These are phyloP conservation scores for Sisor rabdophorus DNA, from an alignment of 2,113 vertebrate species.

Conservation along the genomic window DNA sequence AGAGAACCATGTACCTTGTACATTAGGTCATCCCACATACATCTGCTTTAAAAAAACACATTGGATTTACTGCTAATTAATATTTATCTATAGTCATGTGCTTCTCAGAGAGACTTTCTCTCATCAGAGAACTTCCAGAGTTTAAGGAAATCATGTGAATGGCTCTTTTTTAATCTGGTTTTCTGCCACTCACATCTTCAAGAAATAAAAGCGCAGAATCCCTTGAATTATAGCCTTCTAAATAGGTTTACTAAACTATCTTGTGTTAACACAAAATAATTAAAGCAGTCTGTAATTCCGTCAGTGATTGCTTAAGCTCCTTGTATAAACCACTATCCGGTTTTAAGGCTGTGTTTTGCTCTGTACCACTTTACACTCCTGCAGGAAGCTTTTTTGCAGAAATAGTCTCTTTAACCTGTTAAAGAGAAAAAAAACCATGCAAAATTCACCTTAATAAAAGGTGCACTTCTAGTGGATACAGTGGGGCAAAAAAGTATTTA, in stretches of 20 bases:
- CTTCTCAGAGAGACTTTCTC: no score
- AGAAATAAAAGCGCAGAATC: background rate
- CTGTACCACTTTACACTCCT: conserved; percentile 19
- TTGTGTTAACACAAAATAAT: conserved; percentile 1
- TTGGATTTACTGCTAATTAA: background rate
- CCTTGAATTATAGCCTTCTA: background rate
- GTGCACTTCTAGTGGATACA: background rate
- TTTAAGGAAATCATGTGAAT: background rate
- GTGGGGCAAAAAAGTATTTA: background rate
- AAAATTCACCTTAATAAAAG: background rate
- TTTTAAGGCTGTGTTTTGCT: background rate
- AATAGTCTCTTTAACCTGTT: conserved; percentile 36
- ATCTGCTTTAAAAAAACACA: background rate
- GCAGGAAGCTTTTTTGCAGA: conserved; percentile 24
- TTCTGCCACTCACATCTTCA: background rate
- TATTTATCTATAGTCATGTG: no score
- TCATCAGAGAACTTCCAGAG: background rate
- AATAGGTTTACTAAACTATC: background rate
- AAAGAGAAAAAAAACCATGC: background rate
- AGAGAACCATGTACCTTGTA: background rate
- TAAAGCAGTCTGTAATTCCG: background rate
- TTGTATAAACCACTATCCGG: background rate
- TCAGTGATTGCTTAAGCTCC: background rate
- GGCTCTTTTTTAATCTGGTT: background rate
- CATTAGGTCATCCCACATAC: background rate